Conservation (phyloP, 2,888 invertebrate species). For the Thelaira solivaga region DNA sequence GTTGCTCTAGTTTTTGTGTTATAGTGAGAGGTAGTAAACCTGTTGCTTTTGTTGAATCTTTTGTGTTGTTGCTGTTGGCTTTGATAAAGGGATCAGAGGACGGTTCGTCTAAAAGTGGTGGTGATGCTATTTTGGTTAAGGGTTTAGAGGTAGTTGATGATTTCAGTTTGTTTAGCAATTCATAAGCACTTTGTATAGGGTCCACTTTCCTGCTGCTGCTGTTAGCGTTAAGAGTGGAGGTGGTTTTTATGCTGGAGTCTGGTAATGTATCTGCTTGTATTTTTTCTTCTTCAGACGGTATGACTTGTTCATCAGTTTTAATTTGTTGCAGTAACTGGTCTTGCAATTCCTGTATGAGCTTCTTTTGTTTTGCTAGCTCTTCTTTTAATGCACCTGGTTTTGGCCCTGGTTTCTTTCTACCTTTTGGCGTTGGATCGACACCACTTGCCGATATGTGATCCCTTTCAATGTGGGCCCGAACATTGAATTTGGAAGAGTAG, state of each 20-base stretch:
- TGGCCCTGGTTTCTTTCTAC: constrained; percentile 63
- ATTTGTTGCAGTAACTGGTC: constrained; percentile 57
- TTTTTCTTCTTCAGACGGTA: constrained; percentile 20
- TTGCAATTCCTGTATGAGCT: constrained; percentile 66
- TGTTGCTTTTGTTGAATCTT: constrained; percentile 14
- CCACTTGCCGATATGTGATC: constrained; percentile 67
- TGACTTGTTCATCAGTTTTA: constrained; percentile 54
- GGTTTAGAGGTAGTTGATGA: constrained; percentile 32
- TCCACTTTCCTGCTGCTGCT: background rate
- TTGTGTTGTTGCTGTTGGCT: too few species aligned
- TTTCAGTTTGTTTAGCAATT: constrained; percentile 39
- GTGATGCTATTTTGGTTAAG: constrained; percentile 43
- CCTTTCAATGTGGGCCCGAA: constrained; percentile 71
- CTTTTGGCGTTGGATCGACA: background rate
- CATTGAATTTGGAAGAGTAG: constrained; percentile 73
- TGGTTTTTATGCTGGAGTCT: background rate
- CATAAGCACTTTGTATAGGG: constrained; percentile 43
- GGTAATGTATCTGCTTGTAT: constrained; percentile 1
- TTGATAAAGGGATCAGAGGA: constrained; percentile 15
- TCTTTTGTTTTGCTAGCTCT: constrained; percentile 68
- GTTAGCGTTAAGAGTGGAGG: background rate
- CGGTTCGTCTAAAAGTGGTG: background rate
- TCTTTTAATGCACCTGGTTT: constrained; percentile 65
- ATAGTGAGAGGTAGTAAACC: constrained; percentile 41
- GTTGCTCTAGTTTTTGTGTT: constrained; percentile 46